phyloP scores from a whole-genome alignment of 2,888 invertebrate species.

The Acleris emargana region DNA sequence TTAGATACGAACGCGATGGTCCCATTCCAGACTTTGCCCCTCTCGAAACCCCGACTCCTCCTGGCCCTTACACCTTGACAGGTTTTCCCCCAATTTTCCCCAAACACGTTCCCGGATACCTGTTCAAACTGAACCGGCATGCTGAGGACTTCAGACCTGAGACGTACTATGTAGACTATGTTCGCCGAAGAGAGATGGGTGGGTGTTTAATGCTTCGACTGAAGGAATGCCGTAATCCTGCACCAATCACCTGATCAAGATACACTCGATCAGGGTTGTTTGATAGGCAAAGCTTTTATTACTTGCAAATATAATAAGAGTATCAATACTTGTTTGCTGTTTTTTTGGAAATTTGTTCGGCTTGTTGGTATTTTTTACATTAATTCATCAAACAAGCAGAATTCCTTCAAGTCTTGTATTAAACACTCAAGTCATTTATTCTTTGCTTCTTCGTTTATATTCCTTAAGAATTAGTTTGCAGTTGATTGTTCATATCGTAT shows the following conservation, averaged over 20 bases:
- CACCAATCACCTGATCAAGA: slow-evolving; percentile 48
- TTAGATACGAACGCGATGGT: slow-evolving; percentile 73
- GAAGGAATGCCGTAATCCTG: slow-evolving; percentile 64
- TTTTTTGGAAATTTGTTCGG: slow-evolving; percentile 49
- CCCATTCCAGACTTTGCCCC: slow-evolving; percentile 72
- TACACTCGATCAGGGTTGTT: slow-evolving; percentile 31
- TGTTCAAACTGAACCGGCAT: slow-evolving; percentile 73
- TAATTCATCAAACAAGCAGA: slow-evolving; percentile 49
- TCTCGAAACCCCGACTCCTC: slow-evolving; percentile 59
- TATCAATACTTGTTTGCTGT: slow-evolving; percentile 52
- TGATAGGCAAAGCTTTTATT: slow-evolving; percentile 41
- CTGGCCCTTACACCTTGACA: slow-evolving; percentile 72
- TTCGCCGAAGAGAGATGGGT: slow-evolving; percentile 80
- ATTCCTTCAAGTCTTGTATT: slow-evolving; percentile 75
- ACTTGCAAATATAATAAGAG: slow-evolving; percentile 40
- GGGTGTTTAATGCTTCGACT: slow-evolving; percentile 78
- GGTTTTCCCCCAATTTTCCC: slow-evolving; percentile 78
- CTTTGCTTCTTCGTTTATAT: slow-evolving; percentile 59
- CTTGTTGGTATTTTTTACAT: slow-evolving; percentile 19
- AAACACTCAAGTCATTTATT: slow-evolving; percentile 72
- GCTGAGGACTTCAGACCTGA: slow-evolving; percentile 76
- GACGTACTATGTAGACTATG: slow-evolving; percentile 82
- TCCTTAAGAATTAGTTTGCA: slow-evolving; percentile 40
- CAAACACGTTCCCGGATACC: slow-evolving; percentile 78
- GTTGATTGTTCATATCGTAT: slow-evolving; percentile 25